Evolutionary conservation across 2,888 invertebrate genomes (phyloP), one percentile per base, ranked within the genome.

Genomic region (Rhagonycha lutea): DNA sequence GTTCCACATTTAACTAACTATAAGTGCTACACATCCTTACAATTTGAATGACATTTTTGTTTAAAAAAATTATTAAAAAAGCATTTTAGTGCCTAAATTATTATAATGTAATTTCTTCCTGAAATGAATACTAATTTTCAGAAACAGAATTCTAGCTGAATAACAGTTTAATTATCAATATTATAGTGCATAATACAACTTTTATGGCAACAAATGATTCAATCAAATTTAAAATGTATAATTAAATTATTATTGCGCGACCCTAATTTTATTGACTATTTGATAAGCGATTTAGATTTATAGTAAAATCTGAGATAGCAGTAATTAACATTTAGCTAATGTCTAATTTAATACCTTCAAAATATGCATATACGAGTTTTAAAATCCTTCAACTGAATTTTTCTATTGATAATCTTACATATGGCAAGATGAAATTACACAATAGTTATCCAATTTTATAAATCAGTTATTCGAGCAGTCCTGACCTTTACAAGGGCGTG

Each of bases 401-500:
- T 47, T 47, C 47, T n/a, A 47, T 47, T 47, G 47, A 24, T 65
- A 26, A 23, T 65, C 63, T 68, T 68, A 32, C 68, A 32, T 69
- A 63, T 69, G 69, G 69, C 14, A 62, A 29, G 32, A 61, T 61
- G 26, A 47, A 28, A 67, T 76, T 72, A 70, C 70, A 76, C 69
- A 73, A 73, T 68, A 71, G 29, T 70, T 63, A 71, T 71, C 47
- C 70, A 69, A 71, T 73, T 73, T 73, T 60, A 73, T 61, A 67
- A 70, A 67, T 32, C 72, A 32, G 32, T 67, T 73, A 72, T 60
- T 69, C 72, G 69, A 28, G 69, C 14, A 26, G 61, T 69, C 69
- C 70, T 72, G 79, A 77, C 77, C 77, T 79, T 68, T 73, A 70
- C 70, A 74, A 78, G 77, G 79, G 79, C 74, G 79, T 79, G 79